A percentile compares a stretch with the other conserved stretches of the same genome.
Evolutionary conservation across 2,888 invertebrate species (phyloP).

Genomic region (Xestia xanthographa): DNA sequence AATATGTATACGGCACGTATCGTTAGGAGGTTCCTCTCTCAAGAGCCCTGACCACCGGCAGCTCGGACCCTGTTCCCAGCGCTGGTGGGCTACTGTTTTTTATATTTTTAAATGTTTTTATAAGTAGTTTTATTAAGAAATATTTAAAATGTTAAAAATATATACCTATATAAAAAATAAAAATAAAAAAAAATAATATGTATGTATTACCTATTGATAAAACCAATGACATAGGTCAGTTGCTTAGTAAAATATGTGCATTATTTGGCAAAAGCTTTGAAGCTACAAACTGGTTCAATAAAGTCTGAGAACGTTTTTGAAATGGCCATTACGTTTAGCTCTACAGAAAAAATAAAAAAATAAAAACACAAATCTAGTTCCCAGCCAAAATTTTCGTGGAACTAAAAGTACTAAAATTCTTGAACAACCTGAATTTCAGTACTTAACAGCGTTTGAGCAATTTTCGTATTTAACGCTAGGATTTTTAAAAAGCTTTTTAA

Average conservation of each 20-base stretch:
- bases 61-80: no score
- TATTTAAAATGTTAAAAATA: no score
- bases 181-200: no score
- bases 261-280: neutral
- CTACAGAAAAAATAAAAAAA: neutral
- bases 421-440: constrained; percentile 27
- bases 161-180: no score
- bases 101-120: no score
- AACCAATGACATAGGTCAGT: neutral
- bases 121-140: no score
- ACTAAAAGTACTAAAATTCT: constrained; percentile 14
- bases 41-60: no score
- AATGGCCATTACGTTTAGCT: neutral
- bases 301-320: constrained; percentile 17
- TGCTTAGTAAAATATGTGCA: neutral
- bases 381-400: constrained; percentile 20
- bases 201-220: neutral
- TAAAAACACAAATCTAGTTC: constrained; percentile 10
- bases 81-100: no score
- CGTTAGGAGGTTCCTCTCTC: no score
- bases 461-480: constrained; percentile 25
- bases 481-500: constrained; percentile 28
- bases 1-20: no score
- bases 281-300: neutral
- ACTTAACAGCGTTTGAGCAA: constrained; percentile 5